phyloP scores from a whole-genome alignment of 2,888 invertebrate genomes.

The Drosophila ustulata region DNA sequence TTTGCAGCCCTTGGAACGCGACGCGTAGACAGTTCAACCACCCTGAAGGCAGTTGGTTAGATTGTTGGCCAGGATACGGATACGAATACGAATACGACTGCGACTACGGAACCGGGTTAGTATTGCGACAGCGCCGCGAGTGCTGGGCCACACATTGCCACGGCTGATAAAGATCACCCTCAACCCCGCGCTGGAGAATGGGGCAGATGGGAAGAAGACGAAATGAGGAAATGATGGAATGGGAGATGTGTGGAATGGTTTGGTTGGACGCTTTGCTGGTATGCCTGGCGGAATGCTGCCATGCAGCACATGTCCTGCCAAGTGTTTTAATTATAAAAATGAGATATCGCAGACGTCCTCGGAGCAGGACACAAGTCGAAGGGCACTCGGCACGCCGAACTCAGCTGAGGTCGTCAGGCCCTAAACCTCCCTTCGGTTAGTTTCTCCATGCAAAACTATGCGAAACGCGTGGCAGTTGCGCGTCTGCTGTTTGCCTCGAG shows the following conservation, averaged over 20 bases:
- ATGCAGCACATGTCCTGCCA: constrained; percentile 76
- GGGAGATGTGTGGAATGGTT: constrained; percentile 11
- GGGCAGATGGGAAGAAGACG: neutral
- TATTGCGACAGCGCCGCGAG: constrained; percentile 47
- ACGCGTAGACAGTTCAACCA: constrained; percentile 60
- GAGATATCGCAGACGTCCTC: constrained; percentile 69
- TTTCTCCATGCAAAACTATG: constrained; percentile 71
- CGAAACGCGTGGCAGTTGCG: constrained; percentile 77
- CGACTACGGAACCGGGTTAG: constrained; percentile 54
- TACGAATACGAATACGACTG: constrained; percentile 35
- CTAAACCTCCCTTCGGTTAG: constrained; percentile 32
- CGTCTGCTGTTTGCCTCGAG: constrained; percentile 48
- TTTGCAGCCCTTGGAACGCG: constrained; percentile 31
- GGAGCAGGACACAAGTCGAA: constrained; percentile 29
- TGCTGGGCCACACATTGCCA: constrained; percentile 53
- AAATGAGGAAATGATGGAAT: constrained; percentile 10
- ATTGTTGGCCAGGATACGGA: constrained; percentile 70
- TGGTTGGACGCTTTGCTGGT: constrained; percentile 66
- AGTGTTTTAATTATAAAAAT: constrained; percentile 80
- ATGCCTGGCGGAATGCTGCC: constrained; percentile 68
- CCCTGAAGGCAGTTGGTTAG: constrained; percentile 64
- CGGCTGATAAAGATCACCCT: constrained; percentile 71
- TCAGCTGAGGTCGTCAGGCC: constrained; percentile 35
- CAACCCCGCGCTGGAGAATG: constrained; percentile 7
- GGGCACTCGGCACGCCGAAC: constrained; percentile 29